Conservation (phyloP, 1,140 invertebrate species). For the Cyclina sinensis region DNA sequence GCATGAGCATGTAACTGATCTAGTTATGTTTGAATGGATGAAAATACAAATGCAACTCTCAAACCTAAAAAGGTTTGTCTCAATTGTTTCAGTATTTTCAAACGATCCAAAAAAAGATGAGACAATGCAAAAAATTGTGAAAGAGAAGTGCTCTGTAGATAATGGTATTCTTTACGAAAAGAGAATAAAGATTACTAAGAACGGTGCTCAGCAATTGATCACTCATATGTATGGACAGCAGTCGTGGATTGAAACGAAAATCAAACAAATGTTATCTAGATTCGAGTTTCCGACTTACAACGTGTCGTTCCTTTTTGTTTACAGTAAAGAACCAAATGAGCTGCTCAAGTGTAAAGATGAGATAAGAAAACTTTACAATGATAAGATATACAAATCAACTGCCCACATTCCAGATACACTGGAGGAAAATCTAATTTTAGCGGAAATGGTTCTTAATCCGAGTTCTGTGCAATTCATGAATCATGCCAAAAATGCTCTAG, state of each 20-base stretch:
- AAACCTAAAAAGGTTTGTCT: not conserved
- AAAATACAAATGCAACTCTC: not conserved
- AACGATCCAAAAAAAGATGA: not conserved
- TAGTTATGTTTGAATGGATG: not conserved
- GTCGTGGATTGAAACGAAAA: not conserved
- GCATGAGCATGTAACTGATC: not conserved
- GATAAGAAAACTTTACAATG: not conserved
- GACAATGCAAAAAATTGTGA: not conserved
- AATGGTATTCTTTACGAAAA: not conserved
- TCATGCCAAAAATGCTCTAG: not conserved
- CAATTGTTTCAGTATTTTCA: not conserved
- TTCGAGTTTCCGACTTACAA: not conserved
- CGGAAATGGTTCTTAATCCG: constrained; percentile 5
- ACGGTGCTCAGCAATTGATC: not conserved
- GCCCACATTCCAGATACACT: not conserved
- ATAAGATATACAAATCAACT: not conserved
- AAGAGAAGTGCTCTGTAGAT: not conserved
- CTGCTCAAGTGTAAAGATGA: not conserved
- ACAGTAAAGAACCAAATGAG: not conserved
- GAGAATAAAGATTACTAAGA: not conserved
- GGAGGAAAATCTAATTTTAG: not conserved
- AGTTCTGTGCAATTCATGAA: constrained; percentile 20
- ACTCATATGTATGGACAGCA: not conserved
- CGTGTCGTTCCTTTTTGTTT: not conserved
- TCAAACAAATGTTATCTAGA: not conserved